Percentiles rank a stretch among this genome's conserved stretches.
Conservation (phyloP, 2,797 vertebrate species). For the Cynopterus sphinx region DNA sequence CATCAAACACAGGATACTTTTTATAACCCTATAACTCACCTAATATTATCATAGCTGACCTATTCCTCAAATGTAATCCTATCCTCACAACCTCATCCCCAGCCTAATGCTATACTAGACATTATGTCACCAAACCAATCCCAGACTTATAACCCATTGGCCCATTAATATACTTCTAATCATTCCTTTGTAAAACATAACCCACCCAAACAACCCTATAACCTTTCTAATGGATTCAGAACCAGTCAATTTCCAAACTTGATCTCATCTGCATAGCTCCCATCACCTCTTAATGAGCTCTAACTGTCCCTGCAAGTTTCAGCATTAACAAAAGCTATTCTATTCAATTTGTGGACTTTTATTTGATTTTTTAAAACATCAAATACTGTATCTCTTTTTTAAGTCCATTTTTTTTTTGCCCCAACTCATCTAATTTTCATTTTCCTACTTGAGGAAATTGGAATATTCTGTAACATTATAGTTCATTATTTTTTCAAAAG, state of each 20-base stretch:
- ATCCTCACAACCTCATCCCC: conserved; percentile 21
- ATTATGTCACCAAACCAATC: conserved; percentile 36
- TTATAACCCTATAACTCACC: conserved; percentile 27
- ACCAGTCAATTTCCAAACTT: conserved; percentile 74
- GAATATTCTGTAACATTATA: conserved; percentile 31
- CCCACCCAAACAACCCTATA: conserved; percentile 71
- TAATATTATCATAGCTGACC: conserved; percentile 52
- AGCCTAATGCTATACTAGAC: conserved; percentile 25
- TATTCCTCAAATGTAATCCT: conserved; percentile 53
- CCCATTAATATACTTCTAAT: conserved; percentile 74
- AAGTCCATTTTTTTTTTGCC: not conserved
- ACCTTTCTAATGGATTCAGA: conserved; percentile 79
- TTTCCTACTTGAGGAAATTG: conserved; percentile 45
- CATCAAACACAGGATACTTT: conserved; percentile 36
- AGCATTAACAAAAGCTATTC: conserved; percentile 74
- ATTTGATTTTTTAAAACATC: conserved; percentile 68
- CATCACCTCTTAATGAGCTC: conserved; percentile 78
- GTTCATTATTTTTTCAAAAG: conserved; percentile 54
- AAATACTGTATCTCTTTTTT: conserved; percentile 43
- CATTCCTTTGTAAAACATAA: conserved; percentile 70
- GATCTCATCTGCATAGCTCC: conserved; percentile 74
- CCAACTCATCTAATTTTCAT: not conserved
- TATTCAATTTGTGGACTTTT: conserved; percentile 64
- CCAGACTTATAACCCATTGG: conserved; percentile 66
- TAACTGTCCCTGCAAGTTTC: conserved; percentile 74